phyloP scores from a whole-genome alignment of 2,888 invertebrate species.

The Cristatella mucedo region DNA sequence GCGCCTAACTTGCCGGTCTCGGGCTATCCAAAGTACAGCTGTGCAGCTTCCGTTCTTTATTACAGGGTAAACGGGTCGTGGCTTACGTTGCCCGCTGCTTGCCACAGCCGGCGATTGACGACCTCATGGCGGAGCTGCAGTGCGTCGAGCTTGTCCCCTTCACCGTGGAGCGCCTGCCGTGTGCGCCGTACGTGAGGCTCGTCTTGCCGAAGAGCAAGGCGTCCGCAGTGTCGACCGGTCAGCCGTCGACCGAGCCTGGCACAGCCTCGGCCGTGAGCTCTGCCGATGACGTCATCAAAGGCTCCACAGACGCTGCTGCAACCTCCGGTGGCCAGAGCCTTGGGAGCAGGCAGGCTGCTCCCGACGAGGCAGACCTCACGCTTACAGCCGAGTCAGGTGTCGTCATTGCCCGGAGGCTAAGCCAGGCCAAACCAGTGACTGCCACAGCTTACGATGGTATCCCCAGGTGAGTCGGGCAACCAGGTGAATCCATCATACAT shows the following conservation, averaged over 20 bases:
- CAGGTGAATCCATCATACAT: too few relatives aligned
- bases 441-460: too few relatives aligned
- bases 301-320: too few relatives aligned
- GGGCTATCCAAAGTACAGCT: background rate
- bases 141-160: slow-evolving; percentile 91
- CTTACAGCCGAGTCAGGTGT: slow-evolving; percentile 7
- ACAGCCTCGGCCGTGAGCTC: too few relatives aligned
- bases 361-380: background rate
- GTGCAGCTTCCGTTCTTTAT: slow-evolving; percentile 11
- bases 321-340: too few relatives aligned
- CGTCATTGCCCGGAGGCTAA: slow-evolving; percentile 3
- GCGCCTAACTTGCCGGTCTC: too few relatives aligned
- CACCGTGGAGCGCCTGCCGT: slow-evolving; percentile 86
- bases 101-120: slow-evolving; percentile 79
- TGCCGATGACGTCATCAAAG: background rate
- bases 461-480: too few relatives aligned
- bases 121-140: slow-evolving; percentile 85
- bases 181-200: slow-evolving; percentile 61
- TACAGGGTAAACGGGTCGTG: slow-evolving; percentile 80
- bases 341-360: too few relatives aligned
- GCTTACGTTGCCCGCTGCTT: slow-evolving; percentile 78
- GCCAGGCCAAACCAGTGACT: slow-evolving; percentile 6
- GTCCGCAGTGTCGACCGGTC: too few relatives aligned
- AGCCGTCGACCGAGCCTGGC: too few relatives aligned
- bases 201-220: too few relatives aligned